These are phyloP conservation scores for Cololabis saira DNA, from an alignment of 2,113 vertebrate genomes.

Conservation along the genomic window DNA sequence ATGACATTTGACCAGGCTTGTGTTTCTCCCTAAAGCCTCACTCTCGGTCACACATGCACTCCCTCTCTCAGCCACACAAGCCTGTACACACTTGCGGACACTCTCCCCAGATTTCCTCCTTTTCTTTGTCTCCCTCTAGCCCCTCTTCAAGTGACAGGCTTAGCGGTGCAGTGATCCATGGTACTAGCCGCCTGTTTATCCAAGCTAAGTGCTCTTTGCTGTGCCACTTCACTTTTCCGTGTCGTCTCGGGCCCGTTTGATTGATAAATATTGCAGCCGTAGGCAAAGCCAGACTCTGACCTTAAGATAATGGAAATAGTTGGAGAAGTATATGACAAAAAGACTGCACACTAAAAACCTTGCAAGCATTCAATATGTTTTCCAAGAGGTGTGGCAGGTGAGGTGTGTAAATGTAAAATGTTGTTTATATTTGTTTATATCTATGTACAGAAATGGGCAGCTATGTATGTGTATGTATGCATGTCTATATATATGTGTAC, in stretches of 20 bases:
- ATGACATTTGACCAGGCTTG: slow-evolving; percentile 82
- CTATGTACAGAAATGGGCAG: too few relatives aligned
- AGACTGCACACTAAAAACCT: slow-evolving; percentile 39
- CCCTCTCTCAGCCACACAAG: slow-evolving; percentile 10
- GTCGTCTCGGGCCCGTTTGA: slow-evolving; percentile 75
- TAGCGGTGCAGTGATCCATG: slow-evolving; percentile 80
- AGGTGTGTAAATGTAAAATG: background rate
- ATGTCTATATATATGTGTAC: too few relatives aligned
- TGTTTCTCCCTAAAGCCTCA: slow-evolving; percentile 75
- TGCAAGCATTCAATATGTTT: slow-evolving; percentile 18
- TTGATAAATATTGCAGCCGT: slow-evolving; percentile 78
- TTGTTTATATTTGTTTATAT: too few relatives aligned
- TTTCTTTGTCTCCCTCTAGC: slow-evolving; percentile 61
- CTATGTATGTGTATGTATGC: too few relatives aligned
- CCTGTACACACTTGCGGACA: slow-evolving; percentile 23
- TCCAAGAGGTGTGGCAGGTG: slow-evolving; percentile 26
- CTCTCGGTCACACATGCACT: slow-evolving; percentile 49
- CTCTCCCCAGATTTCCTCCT: slow-evolving; percentile 54
- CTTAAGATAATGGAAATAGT: slow-evolving; percentile 75
- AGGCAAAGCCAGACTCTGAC: slow-evolving; percentile 65
- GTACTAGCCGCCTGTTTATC: slow-evolving; percentile 73
- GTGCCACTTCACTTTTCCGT: slow-evolving; percentile 70
- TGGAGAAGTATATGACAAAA: slow-evolving; percentile 65
- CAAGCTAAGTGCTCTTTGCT: slow-evolving; percentile 77
- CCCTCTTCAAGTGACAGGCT: slow-evolving; percentile 72